Evolutionary conservation across 1,140 invertebrate species (phyloP), one percentile per base, ranked within the genome.

Genomic region (Charaxes varanes): DNA sequence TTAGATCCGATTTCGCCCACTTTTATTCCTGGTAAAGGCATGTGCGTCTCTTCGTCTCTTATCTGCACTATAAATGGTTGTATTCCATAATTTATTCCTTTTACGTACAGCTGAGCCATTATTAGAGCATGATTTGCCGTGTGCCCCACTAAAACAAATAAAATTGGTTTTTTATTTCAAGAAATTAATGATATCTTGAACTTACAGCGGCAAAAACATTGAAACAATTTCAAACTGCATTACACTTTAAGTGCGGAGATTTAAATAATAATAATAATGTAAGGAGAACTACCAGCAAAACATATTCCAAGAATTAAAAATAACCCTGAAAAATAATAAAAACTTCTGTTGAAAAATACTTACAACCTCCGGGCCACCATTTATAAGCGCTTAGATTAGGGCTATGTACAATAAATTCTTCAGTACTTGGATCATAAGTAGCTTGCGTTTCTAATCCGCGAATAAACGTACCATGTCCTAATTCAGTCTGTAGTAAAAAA

Each of bases 1-100:
- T 98, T 98, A 4, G 92, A 90, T 1, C 96, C 96, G 54, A 98
- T 97, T 83, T 98, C 96, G 4, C 97, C 97, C 34, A 98, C 89
- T 60, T 91, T 93, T 16, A 98, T 92, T 6, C 96, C 96, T 27
- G 89, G 88, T 50, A 98, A 52, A 0, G 96, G 94, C 69, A 90
- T 81, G 65, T 98, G 95, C 0, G 93, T 95, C 19, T 96, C 89
- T 57, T 93, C 88, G 64, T 96, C 92, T 52, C 97, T 85, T 5
- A 98, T 73, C 76, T 97, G 96, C 0, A 98, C 94, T 47, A 98
- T 89, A 65, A 99, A 98, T 0, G 94, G 91, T 69, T 98, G 96
- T 44, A 97, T 90, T 0, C 97, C 97, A 69, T 91, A 89, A 63
- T 90, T 91, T 64, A 91, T 87, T 0, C 93, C 94, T 62, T 93